Evolutionary conservation across 2,113 vertebrate species (phyloP).

Genomic region (Lamprotornis superbus): DNA sequence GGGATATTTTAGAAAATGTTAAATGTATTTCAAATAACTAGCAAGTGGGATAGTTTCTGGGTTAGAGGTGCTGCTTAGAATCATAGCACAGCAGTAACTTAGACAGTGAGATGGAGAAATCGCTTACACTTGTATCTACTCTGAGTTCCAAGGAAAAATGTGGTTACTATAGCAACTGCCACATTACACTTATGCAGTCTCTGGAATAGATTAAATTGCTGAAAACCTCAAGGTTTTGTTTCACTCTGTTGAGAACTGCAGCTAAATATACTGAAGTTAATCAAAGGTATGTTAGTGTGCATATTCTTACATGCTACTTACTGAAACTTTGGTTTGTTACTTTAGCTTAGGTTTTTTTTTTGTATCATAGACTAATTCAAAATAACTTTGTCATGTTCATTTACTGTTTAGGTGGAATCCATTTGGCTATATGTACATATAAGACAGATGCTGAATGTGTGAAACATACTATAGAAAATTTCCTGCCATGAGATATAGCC

Average conservation of each 20-base stretch:
- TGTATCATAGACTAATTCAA: not conserved
- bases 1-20: not conserved
- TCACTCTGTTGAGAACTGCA: constrained; percentile 18
- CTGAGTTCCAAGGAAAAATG: constrained; percentile 19
- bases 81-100: not conserved
- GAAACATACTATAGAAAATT: not conserved
- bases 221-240: constrained; percentile 41
- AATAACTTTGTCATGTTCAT: not conserved
- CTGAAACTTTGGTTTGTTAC: not conserved
- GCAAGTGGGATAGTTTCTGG: not conserved
- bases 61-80: not conserved
- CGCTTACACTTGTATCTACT: not conserved
- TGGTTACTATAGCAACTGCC: constrained; percentile 61
- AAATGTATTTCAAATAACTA: not conserved
- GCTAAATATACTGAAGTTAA: constrained; percentile 6
- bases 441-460: not conserved
- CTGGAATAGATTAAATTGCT: constrained; percentile 36
- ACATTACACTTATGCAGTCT: constrained; percentile 41
- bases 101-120: constrained; percentile 18
- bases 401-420: not conserved
- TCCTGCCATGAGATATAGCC: not conserved
- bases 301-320: not conserved
- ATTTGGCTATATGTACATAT: not conserved
- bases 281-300: constrained; percentile 11
- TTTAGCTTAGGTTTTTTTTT: not conserved